These are phyloP conservation scores for Orthosia gracilis DNA, from an alignment of 2,888 invertebrate genomes.

Conservation along the genomic window DNA sequence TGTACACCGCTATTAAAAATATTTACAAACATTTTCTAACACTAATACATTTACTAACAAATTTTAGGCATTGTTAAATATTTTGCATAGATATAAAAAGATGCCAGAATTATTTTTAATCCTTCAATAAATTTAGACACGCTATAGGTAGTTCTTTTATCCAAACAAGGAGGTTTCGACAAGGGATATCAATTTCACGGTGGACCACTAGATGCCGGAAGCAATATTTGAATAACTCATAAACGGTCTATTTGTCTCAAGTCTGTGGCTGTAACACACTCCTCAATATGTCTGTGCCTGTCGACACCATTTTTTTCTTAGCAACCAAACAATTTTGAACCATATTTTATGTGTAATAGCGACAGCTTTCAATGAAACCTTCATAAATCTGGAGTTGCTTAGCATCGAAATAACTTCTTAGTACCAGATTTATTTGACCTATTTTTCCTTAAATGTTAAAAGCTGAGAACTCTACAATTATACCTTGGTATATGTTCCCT, in stretches of 20 bases:
- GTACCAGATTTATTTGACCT: conserved; percentile 22
- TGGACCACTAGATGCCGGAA: conserved; percentile 27
- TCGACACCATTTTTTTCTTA: conserved; percentile 11
- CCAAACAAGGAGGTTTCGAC: conserved; percentile 18
- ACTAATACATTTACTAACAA: too few species aligned
- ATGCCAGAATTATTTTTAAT: too few species aligned
- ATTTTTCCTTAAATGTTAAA: conserved; percentile 29
- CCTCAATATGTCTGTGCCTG: conserved; percentile 15
- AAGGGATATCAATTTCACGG: conserved; percentile 37
- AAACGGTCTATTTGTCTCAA: conserved; percentile 26
- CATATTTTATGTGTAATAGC: conserved; percentile 8
- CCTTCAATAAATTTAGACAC: too few species aligned
- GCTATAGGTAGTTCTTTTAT: neutral
- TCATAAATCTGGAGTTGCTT: conserved; percentile 19
- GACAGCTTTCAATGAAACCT: conserved; percentile 24
- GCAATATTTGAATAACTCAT: conserved; percentile 56
- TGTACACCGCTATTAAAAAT: too few species aligned
- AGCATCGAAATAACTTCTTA: conserved; percentile 11
- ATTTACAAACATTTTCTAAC: too few species aligned
- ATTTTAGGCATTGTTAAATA: too few species aligned
- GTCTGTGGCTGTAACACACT: conserved; percentile 12
- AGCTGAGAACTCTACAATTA: conserved; percentile 14
- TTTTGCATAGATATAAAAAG: too few species aligned
- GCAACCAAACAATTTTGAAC: conserved; percentile 17
- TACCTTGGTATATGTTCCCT: conserved; percentile 8